phyloP scores from a whole-genome alignment of 2,797 vertebrate species.

The Myripristis jacobus region DNA sequence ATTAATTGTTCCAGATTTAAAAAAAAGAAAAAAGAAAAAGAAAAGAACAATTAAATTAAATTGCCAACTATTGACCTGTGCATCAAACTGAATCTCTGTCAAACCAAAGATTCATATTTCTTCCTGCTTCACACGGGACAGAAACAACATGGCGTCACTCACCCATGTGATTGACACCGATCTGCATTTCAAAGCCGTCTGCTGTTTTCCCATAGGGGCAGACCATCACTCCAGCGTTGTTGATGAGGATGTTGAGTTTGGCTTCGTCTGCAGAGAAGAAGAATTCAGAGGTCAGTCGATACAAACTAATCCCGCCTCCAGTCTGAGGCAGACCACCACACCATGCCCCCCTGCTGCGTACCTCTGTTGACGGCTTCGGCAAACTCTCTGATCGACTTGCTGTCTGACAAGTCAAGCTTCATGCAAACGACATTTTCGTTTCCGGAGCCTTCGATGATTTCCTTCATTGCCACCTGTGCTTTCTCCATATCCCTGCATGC shows the following conservation, averaged over 20 bases:
- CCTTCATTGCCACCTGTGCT: slow-evolving; percentile 83
- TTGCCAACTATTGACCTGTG: no score
- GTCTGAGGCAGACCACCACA: not conserved
- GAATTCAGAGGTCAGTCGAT: not conserved
- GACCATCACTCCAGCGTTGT: slow-evolving; percentile 96
- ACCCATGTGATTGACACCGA: slow-evolving; percentile 96
- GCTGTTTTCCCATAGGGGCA: slow-evolving; percentile 91
- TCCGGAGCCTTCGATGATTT: slow-evolving; percentile 84
- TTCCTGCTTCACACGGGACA: not conserved
- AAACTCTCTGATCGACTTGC: slow-evolving; percentile 89
- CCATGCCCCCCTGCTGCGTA: slow-evolving; percentile 52
- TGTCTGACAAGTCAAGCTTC: slow-evolving; percentile 90
- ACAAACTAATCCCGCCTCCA: no score
- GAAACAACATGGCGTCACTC: slow-evolving; percentile 21
- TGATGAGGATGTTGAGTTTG: slow-evolving; percentile 92
- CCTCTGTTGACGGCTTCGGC: slow-evolving; percentile 89
- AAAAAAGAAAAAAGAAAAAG: no score
- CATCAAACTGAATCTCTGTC: no score
- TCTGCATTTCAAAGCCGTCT: slow-evolving; percentile 96
- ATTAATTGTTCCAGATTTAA: no score
- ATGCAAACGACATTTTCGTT: slow-evolving; percentile 84
- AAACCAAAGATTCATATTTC: no score
- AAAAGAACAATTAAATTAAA: no score
- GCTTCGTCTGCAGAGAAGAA: slow-evolving; percentile 83
- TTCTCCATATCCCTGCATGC: slow-evolving; percentile 89